These are phyloP conservation scores for Tribolium freemani DNA, from an alignment of 2,888 invertebrate genomes.

Conservation along the genomic window DNA sequence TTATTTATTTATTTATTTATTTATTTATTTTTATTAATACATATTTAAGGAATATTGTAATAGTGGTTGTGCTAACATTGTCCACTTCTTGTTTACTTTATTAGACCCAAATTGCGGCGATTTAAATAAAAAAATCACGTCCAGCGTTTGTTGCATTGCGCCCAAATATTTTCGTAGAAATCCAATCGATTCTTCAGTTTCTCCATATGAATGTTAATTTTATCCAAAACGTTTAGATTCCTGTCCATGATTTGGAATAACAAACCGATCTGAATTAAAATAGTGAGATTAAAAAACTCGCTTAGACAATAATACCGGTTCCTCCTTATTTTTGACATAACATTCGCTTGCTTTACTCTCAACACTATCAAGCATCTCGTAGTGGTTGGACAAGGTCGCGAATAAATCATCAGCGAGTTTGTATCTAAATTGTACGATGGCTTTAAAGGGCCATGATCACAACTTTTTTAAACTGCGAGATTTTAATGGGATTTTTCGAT, in stretches of 20 bases:
- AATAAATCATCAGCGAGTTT: neutral
- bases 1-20: too few species aligned
- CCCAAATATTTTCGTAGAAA: neutral
- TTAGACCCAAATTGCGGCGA: constrained; percentile 53
- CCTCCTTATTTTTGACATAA: neutral
- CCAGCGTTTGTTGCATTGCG: too few species aligned
- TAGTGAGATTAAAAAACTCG: neutral
- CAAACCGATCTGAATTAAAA: constrained; percentile 5
- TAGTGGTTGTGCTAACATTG: constrained; percentile 45
- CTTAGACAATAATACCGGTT: neutral
- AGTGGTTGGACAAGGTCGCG: neutral
- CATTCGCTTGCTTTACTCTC: neutral
- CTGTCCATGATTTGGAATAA: neutral
- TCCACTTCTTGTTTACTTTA: constrained; percentile 46
- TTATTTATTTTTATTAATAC: too few species aligned
- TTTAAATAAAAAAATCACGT: neutral
- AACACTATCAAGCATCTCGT: neutral
- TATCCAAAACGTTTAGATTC: constrained; percentile 3
- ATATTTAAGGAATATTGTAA: constrained; percentile 46
- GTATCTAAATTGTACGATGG: constrained; percentile 3
- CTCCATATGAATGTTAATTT: neutral
- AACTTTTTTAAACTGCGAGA: too few species aligned
- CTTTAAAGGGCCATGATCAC: too few species aligned
- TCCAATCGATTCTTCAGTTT: neutral
- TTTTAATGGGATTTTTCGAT: too few species aligned